Percentiles rank a stretch among this genome's conserved stretches.
These are phyloP conservation scores for Lasioglossum calceatum DNA, from an alignment of 2,888 invertebrate genomes.

Conservation along the genomic window DNA sequence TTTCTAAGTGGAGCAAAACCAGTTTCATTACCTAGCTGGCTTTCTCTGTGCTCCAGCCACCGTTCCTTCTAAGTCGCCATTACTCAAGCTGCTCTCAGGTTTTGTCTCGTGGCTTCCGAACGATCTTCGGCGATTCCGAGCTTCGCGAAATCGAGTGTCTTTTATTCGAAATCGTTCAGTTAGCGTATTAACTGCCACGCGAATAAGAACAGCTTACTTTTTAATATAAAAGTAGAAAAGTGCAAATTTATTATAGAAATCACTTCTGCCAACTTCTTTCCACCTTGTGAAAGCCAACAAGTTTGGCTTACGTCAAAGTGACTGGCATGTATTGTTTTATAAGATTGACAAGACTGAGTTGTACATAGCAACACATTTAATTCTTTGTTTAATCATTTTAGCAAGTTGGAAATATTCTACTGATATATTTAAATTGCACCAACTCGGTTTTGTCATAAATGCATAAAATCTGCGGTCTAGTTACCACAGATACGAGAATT, in stretches of 20 bases:
- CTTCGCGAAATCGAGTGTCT: background rate
- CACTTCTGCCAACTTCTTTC: too few relatives aligned
- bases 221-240: too few relatives aligned
- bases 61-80: background rate
- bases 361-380: too few relatives aligned
- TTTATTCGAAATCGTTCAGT: background rate
- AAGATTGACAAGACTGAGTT: too few relatives aligned
- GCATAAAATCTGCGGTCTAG: too few relatives aligned
- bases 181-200: background rate
- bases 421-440: background rate
- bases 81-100: background rate
- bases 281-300: too few relatives aligned
- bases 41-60: background rate
- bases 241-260: too few relatives aligned
- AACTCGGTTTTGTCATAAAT: too few relatives aligned
- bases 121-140: background rate
- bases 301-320: too few relatives aligned
- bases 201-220: background rate
- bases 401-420: too few relatives aligned
- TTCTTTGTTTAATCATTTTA: too few relatives aligned
- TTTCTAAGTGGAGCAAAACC: constrained; percentile 15
- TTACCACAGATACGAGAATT: background rate
- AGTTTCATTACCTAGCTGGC: background rate
- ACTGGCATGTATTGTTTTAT: too few relatives aligned
- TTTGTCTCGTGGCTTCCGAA: background rate